These are phyloP conservation scores for Penelope pileata DNA, from an alignment of 2,113 vertebrate genomes.

Conservation along the genomic window DNA sequence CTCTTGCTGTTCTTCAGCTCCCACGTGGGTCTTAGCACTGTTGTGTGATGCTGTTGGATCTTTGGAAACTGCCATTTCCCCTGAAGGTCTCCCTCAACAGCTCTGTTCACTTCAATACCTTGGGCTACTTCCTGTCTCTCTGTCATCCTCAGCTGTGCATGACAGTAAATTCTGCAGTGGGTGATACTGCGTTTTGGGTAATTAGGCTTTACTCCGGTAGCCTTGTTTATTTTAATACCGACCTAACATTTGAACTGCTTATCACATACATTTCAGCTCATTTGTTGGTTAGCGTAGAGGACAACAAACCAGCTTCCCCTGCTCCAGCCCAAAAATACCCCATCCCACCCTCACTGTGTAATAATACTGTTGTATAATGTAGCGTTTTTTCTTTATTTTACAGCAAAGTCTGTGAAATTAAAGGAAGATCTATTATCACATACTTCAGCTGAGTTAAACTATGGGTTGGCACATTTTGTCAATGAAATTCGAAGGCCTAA, in stretches of 20 bases:
- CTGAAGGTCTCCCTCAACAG: neutral
- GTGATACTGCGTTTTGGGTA: neutral
- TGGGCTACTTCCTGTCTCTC: neutral
- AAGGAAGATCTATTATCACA: constrained; percentile 88
- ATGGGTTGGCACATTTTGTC: constrained; percentile 88
- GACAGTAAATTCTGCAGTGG: neutral
- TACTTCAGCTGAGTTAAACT: constrained; percentile 85
- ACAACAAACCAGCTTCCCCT: neutral
- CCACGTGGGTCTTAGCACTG: neutral
- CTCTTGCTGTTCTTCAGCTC: neutral
- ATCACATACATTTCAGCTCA: neutral
- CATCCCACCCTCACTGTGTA: neutral
- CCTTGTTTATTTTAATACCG: neutral
- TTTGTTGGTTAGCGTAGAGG: neutral
- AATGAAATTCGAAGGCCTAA: constrained; percentile 90
- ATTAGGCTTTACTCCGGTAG: neutral
- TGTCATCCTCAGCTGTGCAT: neutral
- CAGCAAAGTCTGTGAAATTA: constrained; percentile 82
- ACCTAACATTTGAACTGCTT: neutral
- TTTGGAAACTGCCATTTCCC: neutral
- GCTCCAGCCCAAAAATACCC: neutral
- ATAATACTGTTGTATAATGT: constrained; percentile 43
- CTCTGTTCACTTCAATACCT: neutral
- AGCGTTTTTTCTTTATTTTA: constrained; percentile 58
- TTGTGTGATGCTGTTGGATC: neutral